phyloP scores from a whole-genome alignment of 1,140 invertebrate species.

The Marisa cornuarietis region DNA sequence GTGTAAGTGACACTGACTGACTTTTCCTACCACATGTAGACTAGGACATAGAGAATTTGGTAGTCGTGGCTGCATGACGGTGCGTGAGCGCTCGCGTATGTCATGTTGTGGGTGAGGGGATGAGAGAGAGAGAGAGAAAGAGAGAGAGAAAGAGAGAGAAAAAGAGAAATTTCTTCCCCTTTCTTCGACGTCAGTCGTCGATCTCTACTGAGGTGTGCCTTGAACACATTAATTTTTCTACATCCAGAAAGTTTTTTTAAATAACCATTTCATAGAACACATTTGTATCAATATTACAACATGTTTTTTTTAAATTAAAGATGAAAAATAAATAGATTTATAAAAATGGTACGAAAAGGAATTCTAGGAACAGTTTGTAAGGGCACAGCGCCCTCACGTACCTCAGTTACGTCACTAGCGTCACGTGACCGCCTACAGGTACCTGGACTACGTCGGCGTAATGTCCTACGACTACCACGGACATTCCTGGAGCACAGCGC shows the following conservation, averaged over 20 bases:
- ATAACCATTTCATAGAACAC: neutral
- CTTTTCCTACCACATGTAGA: neutral
- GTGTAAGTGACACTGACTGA: no score
- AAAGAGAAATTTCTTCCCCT: no score
- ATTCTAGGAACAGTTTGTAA: neutral
- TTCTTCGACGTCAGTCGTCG: no score
- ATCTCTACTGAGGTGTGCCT: no score
- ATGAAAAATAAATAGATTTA: neutral
- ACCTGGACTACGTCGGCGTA: constrained; percentile 9
- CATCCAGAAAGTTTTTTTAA: neutral
- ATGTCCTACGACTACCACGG: constrained; percentile 15
- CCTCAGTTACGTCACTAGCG: no score
- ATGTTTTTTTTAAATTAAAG: neutral
- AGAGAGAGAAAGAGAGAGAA: no score
- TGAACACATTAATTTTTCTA: neutral
- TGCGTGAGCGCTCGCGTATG: no score
- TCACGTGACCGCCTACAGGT: neutral
- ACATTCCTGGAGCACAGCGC: constrained; percentile 3
- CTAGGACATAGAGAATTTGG: no score
- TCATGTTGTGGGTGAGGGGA: no score
- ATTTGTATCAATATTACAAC: neutral
- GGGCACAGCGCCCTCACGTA: neutral
- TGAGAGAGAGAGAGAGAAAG: no score
- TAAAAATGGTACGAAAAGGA: neutral
- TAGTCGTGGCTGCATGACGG: no score